Conservation (phyloP, 2,113 vertebrate genomes). For the Sorex araneus region DNA sequence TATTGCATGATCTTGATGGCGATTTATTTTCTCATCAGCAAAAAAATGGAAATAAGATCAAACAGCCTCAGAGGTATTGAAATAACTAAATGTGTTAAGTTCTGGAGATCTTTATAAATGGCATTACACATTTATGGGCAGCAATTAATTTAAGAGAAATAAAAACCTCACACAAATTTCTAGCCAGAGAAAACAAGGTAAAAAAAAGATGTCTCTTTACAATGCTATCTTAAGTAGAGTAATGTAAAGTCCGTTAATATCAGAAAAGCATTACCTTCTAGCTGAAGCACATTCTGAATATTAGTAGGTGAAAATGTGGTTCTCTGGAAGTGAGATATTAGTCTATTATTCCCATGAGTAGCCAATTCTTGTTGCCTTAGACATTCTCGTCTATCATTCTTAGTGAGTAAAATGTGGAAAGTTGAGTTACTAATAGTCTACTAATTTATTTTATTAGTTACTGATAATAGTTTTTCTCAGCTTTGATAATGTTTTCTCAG, state of each 20-base stretch:
- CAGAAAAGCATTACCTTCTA: conserved; percentile 48
- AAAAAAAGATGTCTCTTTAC: conserved; percentile 11
- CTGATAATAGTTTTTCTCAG: conserved; percentile 59
- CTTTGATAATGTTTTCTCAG: conserved; percentile 42
- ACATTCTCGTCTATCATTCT: conserved; percentile 25
- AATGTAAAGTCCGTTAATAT: conserved; percentile 47
- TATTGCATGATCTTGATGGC: not conserved
- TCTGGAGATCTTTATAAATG: conserved; percentile 17
- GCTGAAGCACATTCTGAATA: conserved; percentile 41
- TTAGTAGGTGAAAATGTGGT: conserved; percentile 55
- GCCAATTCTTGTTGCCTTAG: conserved; percentile 2
- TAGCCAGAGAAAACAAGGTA: not conserved
- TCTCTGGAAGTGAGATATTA: conserved; percentile 54
- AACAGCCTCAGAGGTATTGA: not conserved
- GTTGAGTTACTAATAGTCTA: conserved; percentile 36
- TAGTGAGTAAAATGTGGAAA: conserved; percentile 51
- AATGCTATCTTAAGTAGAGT: conserved; percentile 5
- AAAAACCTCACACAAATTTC: not conserved
- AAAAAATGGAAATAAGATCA: conserved; percentile 65
- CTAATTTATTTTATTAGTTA: conserved; percentile 61
- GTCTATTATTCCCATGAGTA: not conserved
- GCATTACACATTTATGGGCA: not conserved
- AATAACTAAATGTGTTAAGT: conserved; percentile 34
- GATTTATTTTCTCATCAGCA: conserved; percentile 50
- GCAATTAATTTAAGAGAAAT: conserved; percentile 41